Evolutionary conservation across 2,888 invertebrate species (phyloP).

Genomic region (Xylocampa areola): DNA sequence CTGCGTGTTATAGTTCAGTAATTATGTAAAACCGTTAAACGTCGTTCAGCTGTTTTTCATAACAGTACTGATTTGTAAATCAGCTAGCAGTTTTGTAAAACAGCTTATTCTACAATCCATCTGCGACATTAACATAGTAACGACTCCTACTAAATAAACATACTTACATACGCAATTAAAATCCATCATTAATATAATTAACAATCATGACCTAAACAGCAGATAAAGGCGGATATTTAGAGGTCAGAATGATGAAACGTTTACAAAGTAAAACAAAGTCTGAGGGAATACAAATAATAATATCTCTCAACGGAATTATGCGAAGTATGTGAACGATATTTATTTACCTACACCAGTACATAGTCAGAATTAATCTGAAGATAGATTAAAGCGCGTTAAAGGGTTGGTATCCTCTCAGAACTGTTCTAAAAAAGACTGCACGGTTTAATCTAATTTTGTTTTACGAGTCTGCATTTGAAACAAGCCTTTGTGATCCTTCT

Average conservation of each 20-base stretch:
- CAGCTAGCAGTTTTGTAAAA: no score
- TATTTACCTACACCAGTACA: neutral
- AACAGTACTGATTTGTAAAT: no score
- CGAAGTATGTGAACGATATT: no score
- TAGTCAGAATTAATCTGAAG: slow-evolving; percentile 10
- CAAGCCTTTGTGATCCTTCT: slow-evolving; percentile 46
- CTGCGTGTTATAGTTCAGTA: no score
- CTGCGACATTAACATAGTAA: neutral
- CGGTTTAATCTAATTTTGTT: slow-evolving; percentile 43
- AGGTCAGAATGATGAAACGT: slow-evolving; percentile 44
- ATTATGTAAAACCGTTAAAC: no score
- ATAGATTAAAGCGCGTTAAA: neutral
- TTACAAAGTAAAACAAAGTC: no score
- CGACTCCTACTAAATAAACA: no score
- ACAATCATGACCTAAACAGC: slow-evolving; percentile 43
- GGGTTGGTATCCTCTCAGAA: slow-evolving; percentile 6
- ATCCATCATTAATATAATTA: slow-evolving; percentile 25
- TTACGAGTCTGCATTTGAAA: slow-evolving; percentile 46
- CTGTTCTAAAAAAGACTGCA: slow-evolving; percentile 23
- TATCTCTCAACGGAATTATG: no score
- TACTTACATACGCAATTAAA: slow-evolving; percentile 28
- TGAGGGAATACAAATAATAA: no score
- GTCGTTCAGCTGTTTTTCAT: no score
- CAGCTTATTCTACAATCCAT: no score
- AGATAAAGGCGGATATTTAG: slow-evolving; percentile 43